Conservation (phyloP, 2,797 vertebrate species). For the Masticophis lateralis region DNA sequence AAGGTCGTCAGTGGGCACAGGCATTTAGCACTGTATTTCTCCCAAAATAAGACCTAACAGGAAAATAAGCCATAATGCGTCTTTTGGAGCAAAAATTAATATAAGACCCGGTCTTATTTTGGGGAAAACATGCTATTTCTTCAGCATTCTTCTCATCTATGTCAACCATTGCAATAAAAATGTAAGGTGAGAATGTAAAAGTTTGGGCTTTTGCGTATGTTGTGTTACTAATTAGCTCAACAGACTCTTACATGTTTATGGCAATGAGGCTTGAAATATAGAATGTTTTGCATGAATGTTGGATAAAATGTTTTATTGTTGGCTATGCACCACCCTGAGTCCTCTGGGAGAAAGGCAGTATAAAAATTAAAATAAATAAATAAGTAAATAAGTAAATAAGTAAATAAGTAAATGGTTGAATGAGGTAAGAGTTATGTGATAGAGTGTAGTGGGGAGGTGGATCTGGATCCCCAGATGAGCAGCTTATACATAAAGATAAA, state of each 20-base stretch:
- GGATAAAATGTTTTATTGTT: neutral
- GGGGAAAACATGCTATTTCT: neutral
- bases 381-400: too few species aligned
- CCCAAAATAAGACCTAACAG: too few species aligned
- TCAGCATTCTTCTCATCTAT: neutral
- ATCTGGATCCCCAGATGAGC: neutral
- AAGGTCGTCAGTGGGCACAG: too few species aligned
- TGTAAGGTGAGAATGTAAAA: constrained; percentile 2
- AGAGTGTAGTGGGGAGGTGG: neutral
- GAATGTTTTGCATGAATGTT: neutral
- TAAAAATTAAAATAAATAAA: too few species aligned
- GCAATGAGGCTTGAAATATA: neutral
- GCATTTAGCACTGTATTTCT: too few species aligned
- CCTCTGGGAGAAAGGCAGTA: too few species aligned
- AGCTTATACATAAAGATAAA: neutral
- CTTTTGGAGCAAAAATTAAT: too few species aligned
- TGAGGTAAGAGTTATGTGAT: neutral
- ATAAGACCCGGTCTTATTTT: too few species aligned
- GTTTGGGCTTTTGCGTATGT: neutral
- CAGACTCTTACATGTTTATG: neutral
- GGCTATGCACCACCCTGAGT: too few species aligned
- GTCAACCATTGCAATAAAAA: neutral
- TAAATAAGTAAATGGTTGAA: neutral
- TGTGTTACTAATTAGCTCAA: neutral
- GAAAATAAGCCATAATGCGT: too few species aligned